Conservation (phyloP, 35 echinoderm and acorn worm species). For the Ophioderma brevispina region DNA sequence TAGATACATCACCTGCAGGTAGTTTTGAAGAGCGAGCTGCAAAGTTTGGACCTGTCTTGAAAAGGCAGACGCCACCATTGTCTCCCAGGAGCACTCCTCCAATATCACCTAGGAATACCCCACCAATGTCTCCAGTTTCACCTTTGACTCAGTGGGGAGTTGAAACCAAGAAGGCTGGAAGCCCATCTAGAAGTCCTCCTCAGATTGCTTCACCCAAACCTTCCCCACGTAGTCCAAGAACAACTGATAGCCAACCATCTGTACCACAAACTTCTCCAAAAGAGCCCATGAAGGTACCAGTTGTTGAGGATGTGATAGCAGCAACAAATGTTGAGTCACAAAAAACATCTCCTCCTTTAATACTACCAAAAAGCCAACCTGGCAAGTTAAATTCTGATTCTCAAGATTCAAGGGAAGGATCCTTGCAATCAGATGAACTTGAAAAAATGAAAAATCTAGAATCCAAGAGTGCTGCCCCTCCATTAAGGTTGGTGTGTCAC, state of each 20-base stretch:
- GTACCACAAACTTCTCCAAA: not conserved
- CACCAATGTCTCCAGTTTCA: conserved; percentile 3
- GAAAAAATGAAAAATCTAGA: not conserved
- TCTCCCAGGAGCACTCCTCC: conserved; percentile 17
- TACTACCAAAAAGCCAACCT: not conserved
- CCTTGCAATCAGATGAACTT: not conserved
- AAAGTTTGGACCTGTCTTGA: conserved; percentile 12
- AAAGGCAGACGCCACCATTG: not conserved
- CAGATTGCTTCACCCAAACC: not conserved
- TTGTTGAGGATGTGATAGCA: not conserved
- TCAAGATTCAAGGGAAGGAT: not conserved
- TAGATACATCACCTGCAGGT: not conserved
- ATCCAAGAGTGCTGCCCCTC: conserved; percentile 1
- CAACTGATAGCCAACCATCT: no score
- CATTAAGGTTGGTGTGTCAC: conserved; percentile 23
- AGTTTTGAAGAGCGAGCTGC: conserved; percentile 38
- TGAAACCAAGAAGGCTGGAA: not conserved
- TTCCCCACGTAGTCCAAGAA: not conserved
- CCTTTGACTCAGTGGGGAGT: not conserved
- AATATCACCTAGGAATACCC: conserved; percentile 9
- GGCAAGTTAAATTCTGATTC: not conserved
- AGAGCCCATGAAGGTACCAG: not conserved
- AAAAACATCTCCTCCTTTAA: not conserved
- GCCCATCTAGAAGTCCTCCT: conserved; percentile 8
- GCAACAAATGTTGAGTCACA: not conserved